Evolutionary conservation across 2,888 invertebrate species (phyloP).

Genomic region (Biston betularia): DNA sequence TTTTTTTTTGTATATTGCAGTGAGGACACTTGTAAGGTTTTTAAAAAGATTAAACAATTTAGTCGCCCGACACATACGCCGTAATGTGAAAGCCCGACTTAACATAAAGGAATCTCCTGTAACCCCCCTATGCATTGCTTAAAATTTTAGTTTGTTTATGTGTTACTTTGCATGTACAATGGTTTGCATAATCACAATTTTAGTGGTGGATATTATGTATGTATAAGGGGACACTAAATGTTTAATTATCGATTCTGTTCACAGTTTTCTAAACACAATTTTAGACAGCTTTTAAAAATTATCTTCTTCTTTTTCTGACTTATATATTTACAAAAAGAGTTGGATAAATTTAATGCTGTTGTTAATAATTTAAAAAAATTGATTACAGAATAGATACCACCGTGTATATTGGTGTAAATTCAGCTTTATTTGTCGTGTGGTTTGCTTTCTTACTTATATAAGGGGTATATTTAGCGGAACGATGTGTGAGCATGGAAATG

Average conservation of each 20-base stretch:
- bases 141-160: conserved; percentile 68
- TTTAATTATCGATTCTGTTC: conserved; percentile 9
- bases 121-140: conserved; percentile 78
- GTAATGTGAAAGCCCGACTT: conserved; percentile 28
- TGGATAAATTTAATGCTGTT: neutral
- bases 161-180: conserved; percentile 85
- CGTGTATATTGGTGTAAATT: conserved; percentile 44
- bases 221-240: conserved; percentile 45
- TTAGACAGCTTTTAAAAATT: neutral
- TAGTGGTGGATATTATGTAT: conserved; percentile 65
- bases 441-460: conserved; percentile 54
- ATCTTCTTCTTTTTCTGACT: neutral
- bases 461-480: neutral
- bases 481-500: conserved; percentile 19
- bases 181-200: conserved; percentile 77
- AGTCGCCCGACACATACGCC: conserved; percentile 27
- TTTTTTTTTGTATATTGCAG: neutral
- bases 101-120: conserved; percentile 50
- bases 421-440: conserved; percentile 56
- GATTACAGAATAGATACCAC: conserved; percentile 4
- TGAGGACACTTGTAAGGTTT: neutral
- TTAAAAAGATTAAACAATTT: neutral
- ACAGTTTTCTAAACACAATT: conserved; percentile 1
- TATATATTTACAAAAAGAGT: neutral
- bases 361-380: neutral